A percentile compares a stretch with the other conserved stretches of the same genome.
These are phyloP conservation scores for Panthera tigris DNA, from an alignment of 2,113 vertebrate species.

Conservation along the genomic window DNA sequence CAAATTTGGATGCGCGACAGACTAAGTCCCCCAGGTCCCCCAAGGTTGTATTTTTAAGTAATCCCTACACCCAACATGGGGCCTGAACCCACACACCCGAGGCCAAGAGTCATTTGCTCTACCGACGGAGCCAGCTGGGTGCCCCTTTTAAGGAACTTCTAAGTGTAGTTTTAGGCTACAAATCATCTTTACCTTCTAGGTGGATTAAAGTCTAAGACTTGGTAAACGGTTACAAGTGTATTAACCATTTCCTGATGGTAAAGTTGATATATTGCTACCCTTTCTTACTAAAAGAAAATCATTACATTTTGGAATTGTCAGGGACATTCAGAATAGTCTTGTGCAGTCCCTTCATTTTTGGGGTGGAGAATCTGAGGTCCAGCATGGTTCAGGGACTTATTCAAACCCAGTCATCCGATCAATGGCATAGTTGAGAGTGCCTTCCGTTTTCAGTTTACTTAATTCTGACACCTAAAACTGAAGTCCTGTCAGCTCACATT, in stretches of 20 bases:
- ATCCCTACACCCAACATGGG: neutral
- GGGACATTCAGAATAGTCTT: neutral
- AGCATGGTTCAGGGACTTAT: neutral
- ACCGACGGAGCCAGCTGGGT: fast-evolving
- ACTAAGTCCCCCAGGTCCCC: too few species aligned
- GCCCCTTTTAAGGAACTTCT: neutral
- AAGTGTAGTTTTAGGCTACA: neutral
- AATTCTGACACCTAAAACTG: constrained; percentile 20
- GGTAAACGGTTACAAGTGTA: neutral
- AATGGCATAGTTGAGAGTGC: neutral
- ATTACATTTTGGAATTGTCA: neutral
- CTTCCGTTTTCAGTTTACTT: neutral
- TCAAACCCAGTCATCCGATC: neutral
- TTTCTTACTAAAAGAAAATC: neutral
- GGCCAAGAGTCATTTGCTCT: neutral
- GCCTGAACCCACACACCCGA: neutral
- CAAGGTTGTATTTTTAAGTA: neutral
- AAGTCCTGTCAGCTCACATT: neutral
- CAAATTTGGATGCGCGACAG: too few species aligned
- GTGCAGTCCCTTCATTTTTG: neutral
- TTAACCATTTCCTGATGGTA: neutral
- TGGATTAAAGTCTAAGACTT: neutral
- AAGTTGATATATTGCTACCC: neutral
- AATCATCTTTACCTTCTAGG: neutral
- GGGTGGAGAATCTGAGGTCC: neutral